Evolutionary conservation across 2,888 invertebrate species (phyloP), one percentile per base, ranked within the genome.

Genomic region (Drosophila paucipuncta): DNA sequence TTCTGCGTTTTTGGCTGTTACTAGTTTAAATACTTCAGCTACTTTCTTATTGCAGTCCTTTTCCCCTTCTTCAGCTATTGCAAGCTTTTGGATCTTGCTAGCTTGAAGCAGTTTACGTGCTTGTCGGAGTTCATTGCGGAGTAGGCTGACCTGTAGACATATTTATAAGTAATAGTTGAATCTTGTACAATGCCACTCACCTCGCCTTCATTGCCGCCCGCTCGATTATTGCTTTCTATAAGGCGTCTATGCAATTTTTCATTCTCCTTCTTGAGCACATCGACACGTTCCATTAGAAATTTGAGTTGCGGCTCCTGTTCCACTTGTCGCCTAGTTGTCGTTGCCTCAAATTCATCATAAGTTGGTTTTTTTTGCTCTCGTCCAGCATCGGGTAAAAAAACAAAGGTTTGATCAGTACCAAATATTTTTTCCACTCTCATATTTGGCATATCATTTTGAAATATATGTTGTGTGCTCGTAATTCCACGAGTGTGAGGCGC

Each of bases 71-170:
- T 91, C 91, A 0, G 86, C 82, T 54, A 84, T 75, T n/a, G 85
- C 76, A 3, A 92, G 75, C 49, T 91, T 92, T 54, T 92, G 92
- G 76, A 92, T 90, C 67, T 90, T 91, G 25, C 89, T 84, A 37
- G 75, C 78, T 68, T 93, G 91, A 10, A 92, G 83, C 68, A 92
- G 85, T 43, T 92, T 92, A 30, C 92, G 91, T n/a, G 92, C 71
- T 54, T 92, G 90, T 5, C 89, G 91, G 18, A 93, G 76, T 58
- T 92, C 92, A 71, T 92, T 91, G 2, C 92, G 92, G 4, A 92
- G 82, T 49, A 93, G 58, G 7, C 85, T 82, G 18, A 86, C 78
- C 92, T 92, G 31, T 6, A 30, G 30, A 52, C 0, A 16, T 41
- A 33, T 30, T 16, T 16, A 30, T 59, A 16, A 66, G 3, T 10